Conservation (phyloP, 1,140 invertebrate genomes). For the Drosophila sp. region DNA sequence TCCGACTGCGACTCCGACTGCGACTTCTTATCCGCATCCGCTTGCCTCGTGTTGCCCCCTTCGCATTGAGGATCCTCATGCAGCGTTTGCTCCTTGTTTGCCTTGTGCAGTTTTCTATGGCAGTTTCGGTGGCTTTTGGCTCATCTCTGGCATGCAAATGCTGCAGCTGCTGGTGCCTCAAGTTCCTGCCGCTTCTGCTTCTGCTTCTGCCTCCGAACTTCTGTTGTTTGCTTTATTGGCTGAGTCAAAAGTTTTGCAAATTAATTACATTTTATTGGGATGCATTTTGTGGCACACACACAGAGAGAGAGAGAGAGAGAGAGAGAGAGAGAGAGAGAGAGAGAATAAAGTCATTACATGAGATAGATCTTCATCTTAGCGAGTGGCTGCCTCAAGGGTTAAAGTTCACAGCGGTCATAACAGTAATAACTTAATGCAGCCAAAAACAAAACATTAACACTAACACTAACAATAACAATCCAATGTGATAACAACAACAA, state of each 20-base stretch:
- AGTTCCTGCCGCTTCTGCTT: constrained; percentile 46
- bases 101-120: constrained; percentile 39
- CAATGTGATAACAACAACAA: constrained; percentile 32
- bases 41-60: background rate
- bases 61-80: background rate
- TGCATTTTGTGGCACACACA: constrained; percentile 30
- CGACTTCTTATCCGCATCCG: no score
- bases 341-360: background rate
- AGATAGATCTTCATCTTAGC: background rate
- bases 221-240: constrained; percentile 63
- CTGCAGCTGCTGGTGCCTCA: constrained; percentile 14
- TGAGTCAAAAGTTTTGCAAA: constrained; percentile 72
- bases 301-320: background rate
- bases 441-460: constrained; percentile 40
- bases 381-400: constrained; percentile 31
- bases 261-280: constrained; percentile 80
- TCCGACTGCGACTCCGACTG: no score
- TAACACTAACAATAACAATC: constrained; percentile 50
- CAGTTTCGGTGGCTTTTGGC: constrained; percentile 46
- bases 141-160: constrained; percentile 51
- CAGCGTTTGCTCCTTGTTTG: constrained; percentile 12
- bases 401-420: constrained; percentile 55
- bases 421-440: constrained; percentile 68
- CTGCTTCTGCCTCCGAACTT: constrained; percentile 13
- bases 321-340: background rate